Base-by-base conservation (phyloP, 1,140 invertebrate species). In the Ectropis grisescens region DNA sequence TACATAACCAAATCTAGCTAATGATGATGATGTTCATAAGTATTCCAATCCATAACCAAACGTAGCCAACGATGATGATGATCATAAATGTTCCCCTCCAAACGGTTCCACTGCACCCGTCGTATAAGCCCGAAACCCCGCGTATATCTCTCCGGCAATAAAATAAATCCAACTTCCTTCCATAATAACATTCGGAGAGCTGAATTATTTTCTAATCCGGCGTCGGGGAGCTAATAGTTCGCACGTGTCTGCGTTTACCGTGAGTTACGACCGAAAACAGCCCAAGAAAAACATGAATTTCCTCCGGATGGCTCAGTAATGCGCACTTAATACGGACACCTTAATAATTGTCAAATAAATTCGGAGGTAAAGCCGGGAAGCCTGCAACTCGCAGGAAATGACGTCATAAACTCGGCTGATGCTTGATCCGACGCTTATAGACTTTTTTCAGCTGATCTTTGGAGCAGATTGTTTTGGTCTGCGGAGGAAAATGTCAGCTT, bases 301-400 rank as follows among this genome's bases (percentile, higher is more conserved):
- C 65, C 60, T 58, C 50, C 55, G 24, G 41, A 39, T 35, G 40
- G 47, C 47, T 45, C n/a, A 41, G 50, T 78, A 78, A 78, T 68
- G 64, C 67, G 32, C 43, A 56, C 62, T 66, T 75, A 80, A 76
- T 76, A 61, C 69, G 66, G 65, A 71, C 70, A 74, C 70, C 64
- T 78, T 74, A 71, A 78, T 81, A 78, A 81, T 78, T 78, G 72
- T 78, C 72, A 74, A 78, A 81, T 81, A 81, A 81, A 81, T 81
- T 78, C 45, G 47, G 51, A 31, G 37, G 48, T 54, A 53, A 61
- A 53, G 48, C 58, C 43, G 47, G 26, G 34, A 74, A 76, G 70
- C 62, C 58, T 64, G 53, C 49, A 57, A 58, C 47, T n/a, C n/a
- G n/a, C n/a, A n/a, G n/a, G 61, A 75, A 74, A 79, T 65, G 70